Conservation (phyloP, 2,888 invertebrate genomes). For the Tetramorium bicarinatum region DNA sequence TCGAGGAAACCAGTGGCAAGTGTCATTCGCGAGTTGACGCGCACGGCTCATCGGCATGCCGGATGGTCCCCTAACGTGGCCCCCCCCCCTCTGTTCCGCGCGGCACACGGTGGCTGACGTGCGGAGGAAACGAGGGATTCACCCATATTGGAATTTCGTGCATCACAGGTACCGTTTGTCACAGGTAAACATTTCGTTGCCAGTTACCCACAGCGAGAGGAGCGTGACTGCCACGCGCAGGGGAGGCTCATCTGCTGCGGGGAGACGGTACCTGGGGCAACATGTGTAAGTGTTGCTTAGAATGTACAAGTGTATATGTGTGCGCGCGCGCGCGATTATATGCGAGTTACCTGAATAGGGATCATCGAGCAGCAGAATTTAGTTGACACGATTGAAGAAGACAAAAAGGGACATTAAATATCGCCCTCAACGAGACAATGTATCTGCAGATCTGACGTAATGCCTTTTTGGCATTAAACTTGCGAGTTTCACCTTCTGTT, state of each 20-base stretch:
- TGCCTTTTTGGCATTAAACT: not conserved
- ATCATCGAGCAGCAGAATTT: not conserved
- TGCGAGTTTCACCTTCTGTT: not conserved
- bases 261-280: not conserved
- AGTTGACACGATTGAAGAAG: not conserved
- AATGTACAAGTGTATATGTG: not conserved
- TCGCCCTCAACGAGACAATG: not conserved
- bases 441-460: not conserved
- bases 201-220: not conserved
- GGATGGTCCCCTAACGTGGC: too few relatives aligned
- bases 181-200: conserved; percentile 6
- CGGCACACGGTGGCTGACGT: conserved; percentile 72
- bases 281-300: not conserved
- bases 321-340: not conserved
- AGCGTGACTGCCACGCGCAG: not conserved
- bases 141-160: conserved; percentile 73
- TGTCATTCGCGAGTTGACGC: not conserved
- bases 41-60: too few relatives aligned
- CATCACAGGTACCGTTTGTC: conserved; percentile 31
- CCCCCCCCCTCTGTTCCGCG: not conserved
- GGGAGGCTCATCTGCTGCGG: not conserved
- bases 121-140: conserved; percentile 67
- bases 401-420: not conserved
- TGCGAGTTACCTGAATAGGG: not conserved
- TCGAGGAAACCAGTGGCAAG: not conserved